These are phyloP conservation scores for Zygogramma bicolorata DNA, from an alignment of 2,888 invertebrate species.

Conservation along the genomic window DNA sequence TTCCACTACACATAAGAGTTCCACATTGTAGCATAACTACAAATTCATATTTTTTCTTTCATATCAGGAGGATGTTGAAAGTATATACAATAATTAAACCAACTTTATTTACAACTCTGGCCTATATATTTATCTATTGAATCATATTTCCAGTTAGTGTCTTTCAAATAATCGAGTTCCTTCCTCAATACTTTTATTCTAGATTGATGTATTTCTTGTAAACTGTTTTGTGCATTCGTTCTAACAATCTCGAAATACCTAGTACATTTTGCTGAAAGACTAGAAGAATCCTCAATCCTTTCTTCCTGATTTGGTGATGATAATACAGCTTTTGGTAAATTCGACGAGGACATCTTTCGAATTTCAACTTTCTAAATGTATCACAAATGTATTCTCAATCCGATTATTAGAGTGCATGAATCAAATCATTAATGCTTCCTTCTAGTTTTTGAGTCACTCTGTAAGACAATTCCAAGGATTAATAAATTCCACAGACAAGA, in stretches of 20 bases:
- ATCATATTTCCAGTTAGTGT: constrained; percentile 86
- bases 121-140: constrained; percentile 77
- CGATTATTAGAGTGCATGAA: too few relatives aligned
- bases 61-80: too few relatives aligned
- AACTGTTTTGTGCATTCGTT: constrained; percentile 55
- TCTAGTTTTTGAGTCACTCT: too few relatives aligned
- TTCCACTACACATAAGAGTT: too few relatives aligned
- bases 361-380: too few relatives aligned
- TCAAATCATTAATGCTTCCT: too few relatives aligned
- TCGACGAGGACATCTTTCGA: constrained; percentile 49
- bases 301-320: constrained; percentile 58
- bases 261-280: constrained; percentile 51
- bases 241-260: constrained; percentile 60
- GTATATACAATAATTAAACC: background rate
- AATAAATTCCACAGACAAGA: too few relatives aligned
- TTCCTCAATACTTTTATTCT: constrained; percentile 79
- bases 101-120: constrained; percentile 60
- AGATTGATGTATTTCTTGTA: constrained; percentile 77
- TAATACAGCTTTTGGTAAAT: constrained; percentile 58
- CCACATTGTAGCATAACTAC: too few relatives aligned
- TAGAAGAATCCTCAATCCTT: constrained; percentile 49
- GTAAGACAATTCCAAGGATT: too few relatives aligned
- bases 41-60: too few relatives aligned
- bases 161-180: constrained; percentile 82
- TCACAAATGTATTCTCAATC: too few relatives aligned